phyloP scores from a whole-genome alignment of 2,888 invertebrate genomes.

The Cecidostiba fungosa region DNA sequence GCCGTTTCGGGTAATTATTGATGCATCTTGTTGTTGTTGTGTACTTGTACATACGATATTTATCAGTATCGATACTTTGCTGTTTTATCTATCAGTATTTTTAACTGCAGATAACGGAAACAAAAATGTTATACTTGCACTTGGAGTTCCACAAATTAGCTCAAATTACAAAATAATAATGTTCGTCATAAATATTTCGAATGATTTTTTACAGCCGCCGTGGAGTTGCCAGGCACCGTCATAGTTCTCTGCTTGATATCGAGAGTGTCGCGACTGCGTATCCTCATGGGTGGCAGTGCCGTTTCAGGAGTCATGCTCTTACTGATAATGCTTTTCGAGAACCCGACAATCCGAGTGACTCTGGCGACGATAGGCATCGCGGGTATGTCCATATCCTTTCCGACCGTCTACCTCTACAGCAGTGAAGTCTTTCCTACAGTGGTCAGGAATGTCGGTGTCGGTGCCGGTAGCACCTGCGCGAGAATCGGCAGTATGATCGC shows the following conservation, averaged over 20 bases:
- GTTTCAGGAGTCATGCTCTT: conserved; percentile 73
- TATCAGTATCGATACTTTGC: background rate
- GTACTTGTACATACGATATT: background rate
- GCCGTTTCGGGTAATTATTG: conserved; percentile 81
- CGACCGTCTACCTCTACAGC: conserved; percentile 92
- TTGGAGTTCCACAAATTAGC: background rate
- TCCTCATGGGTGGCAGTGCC: conserved; percentile 75
- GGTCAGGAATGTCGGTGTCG: conserved; percentile 92
- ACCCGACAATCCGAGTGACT: conserved; percentile 81
- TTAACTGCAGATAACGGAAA: background rate
- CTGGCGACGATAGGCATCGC: conserved; percentile 89
- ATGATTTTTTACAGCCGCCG: conserved; percentile 71
- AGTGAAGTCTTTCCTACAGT: conserved; percentile 96
- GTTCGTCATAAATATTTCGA: background rate
- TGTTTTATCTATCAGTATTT: background rate
- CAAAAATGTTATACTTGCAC: background rate
- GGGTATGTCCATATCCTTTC: conserved; percentile 91
- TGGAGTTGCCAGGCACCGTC: conserved; percentile 76
- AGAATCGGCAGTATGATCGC: conserved; percentile 93
- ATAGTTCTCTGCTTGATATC: conserved; percentile 74
- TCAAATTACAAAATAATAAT: too few relatives aligned
- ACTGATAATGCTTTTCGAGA: conserved; percentile 68
- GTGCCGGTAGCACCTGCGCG: conserved; percentile 91
- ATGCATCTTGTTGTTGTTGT: background rate
- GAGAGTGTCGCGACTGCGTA: conserved; percentile 75